These are phyloP conservation scores for Diploscapter pachys DNA, from an alignment of 1,140 invertebrate species.

Conservation along the genomic window DNA sequence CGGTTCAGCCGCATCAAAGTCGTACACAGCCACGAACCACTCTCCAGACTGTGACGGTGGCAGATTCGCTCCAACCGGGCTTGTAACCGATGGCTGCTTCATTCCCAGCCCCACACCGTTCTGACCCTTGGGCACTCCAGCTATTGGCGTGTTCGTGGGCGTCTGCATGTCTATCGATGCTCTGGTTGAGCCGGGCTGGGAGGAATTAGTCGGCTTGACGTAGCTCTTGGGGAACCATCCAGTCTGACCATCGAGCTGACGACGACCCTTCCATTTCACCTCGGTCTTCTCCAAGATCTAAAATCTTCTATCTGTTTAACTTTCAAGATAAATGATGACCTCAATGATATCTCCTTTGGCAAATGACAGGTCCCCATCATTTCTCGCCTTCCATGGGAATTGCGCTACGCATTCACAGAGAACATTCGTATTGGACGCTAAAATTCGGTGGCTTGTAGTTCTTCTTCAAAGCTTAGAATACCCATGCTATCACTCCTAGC, in stretches of 20 bases:
- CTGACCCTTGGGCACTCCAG: background rate
- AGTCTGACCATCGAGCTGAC: slow-evolving; percentile 52
- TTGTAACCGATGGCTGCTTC: no score
- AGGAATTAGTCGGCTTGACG: slow-evolving; percentile 61
- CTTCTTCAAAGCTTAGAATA: background rate
- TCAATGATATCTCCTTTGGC: slow-evolving; percentile 69
- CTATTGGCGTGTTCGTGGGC: background rate
- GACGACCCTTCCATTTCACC: slow-evolving; percentile 70
- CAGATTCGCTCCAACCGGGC: no score
- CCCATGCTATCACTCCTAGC: slow-evolving; percentile 3
- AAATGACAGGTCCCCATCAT: slow-evolving; percentile 70
- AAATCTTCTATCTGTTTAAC: background rate
- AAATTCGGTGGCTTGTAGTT: slow-evolving; percentile 16
- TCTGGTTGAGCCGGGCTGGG: slow-evolving; percentile 12
- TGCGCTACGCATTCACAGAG: slow-evolving; percentile 61
- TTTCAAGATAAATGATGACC: slow-evolving; percentile 10
- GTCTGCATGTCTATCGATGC: slow-evolving; percentile 13
- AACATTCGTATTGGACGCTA: slow-evolving; percentile 17
- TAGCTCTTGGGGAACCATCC: slow-evolving; percentile 76
- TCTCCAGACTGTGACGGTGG: slow-evolving; percentile 29
- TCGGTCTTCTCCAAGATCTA: slow-evolving; percentile 69
- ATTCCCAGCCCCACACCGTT: slow-evolving; percentile 16
- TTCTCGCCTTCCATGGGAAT: slow-evolving; percentile 70
- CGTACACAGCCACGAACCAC: slow-evolving; percentile 61
- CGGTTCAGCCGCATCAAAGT: slow-evolving; percentile 74